phyloP scores from a whole-genome alignment of 2,113 vertebrate species.

The Phyllopteryx taeniolatus region DNA sequence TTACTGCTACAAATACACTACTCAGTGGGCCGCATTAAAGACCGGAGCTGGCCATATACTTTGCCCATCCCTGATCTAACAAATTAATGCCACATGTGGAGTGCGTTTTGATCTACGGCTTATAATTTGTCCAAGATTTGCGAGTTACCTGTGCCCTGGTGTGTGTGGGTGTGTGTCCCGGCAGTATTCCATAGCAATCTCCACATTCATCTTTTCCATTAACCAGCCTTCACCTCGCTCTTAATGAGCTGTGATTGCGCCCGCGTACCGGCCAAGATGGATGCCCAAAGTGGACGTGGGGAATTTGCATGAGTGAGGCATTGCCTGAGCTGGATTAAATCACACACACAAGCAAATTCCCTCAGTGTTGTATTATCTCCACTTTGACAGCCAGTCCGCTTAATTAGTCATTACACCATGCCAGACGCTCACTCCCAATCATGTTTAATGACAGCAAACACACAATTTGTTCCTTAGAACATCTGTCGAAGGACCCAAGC shows the following conservation, averaged over 20 bases:
- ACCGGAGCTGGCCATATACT: neutral
- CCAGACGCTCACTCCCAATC: constrained; percentile 1
- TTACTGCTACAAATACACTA: neutral
- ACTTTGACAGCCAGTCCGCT: constrained; percentile 34
- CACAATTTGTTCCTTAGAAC: neutral
- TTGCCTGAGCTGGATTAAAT: constrained; percentile 17
- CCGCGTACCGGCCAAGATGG: constrained; percentile 35
- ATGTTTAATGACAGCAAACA: neutral
- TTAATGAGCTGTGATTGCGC: constrained; percentile 69
- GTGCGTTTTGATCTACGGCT: neutral
- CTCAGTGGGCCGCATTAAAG: neutral
- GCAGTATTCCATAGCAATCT: constrained; percentile 49
- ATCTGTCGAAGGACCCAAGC: neutral
- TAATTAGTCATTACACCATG: constrained; percentile 33
- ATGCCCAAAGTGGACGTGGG: constrained; percentile 32
- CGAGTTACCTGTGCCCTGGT: neutral
- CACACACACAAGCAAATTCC: constrained; percentile 8
- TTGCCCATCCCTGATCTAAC: neutral
- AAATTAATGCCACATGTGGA: no score
- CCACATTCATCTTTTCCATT: constrained; percentile 65
- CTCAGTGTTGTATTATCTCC: constrained; percentile 19
- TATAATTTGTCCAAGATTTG: neutral
- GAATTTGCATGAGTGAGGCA: constrained; percentile 34
- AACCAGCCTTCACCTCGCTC: constrained; percentile 68
- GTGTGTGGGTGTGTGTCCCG: constrained; percentile 14